phyloP scores from a whole-genome alignment of 2,888 invertebrate species.

The Dermolepida albohirtum region DNA sequence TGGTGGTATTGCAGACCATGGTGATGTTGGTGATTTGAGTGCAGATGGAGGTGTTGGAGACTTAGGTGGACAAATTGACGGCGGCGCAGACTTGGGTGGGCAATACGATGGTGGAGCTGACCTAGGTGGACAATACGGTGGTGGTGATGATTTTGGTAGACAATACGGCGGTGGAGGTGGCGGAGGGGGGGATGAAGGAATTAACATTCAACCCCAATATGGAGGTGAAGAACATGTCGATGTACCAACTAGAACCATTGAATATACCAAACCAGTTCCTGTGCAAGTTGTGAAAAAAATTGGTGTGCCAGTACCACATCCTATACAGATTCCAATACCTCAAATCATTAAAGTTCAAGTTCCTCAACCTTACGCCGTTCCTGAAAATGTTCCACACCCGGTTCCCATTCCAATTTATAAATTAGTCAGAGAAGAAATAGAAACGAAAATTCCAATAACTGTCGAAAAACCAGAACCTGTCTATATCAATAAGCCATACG shows the following conservation, averaged over 20 bases:
- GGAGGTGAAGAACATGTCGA: constrained; percentile 69
- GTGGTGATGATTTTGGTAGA: constrained; percentile 47
- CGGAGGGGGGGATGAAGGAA: constrained; percentile 25
- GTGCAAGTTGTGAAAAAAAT: constrained; percentile 79
- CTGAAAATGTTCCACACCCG: constrained; percentile 77
- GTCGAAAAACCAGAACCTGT: constrained; percentile 80
- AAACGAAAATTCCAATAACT: constrained; percentile 79
- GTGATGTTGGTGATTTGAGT: constrained; percentile 63
- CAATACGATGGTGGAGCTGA: constrained; percentile 44
- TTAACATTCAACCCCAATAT: constrained; percentile 34
- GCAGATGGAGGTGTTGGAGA: constrained; percentile 15
- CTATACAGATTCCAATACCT: constrained; percentile 37
- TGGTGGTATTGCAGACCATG: constrained; percentile 41
- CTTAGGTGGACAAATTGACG: constrained; percentile 5
- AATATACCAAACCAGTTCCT: constrained; percentile 77
- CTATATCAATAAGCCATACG: constrained; percentile 80
- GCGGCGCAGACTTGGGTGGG: constrained; percentile 51
- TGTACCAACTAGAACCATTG: constrained; percentile 71
- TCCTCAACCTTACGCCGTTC: constrained; percentile 81
- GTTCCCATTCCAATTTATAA: constrained; percentile 81
- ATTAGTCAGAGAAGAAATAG: constrained; percentile 77
- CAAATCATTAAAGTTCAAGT: constrained; percentile 78
- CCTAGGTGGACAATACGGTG: constrained; percentile 7
- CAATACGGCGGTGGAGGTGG: constrained; percentile 41
- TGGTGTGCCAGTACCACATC: constrained; percentile 74